Percentiles rank a stretch among this genome's conserved stretches.
phyloP scores from a whole-genome alignment of 2,797 vertebrate genomes.

The Centropyge bicolor region DNA sequence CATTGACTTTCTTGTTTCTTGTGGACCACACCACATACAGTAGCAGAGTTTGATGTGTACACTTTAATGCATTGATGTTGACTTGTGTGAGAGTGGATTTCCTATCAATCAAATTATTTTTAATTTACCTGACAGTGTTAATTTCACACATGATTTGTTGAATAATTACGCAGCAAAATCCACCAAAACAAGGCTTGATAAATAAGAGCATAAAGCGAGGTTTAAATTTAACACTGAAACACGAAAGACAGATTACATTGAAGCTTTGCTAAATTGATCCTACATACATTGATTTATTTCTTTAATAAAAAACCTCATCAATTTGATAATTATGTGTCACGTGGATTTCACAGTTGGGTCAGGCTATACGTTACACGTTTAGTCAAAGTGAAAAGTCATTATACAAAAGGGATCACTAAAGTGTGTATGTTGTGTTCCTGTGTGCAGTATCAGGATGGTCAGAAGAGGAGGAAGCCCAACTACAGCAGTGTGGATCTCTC shows the following conservation, averaged over 20 bases:
- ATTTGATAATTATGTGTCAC: constrained; percentile 24
- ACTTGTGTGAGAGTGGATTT: constrained; percentile 60
- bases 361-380: constrained; percentile 39
- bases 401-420: constrained; percentile 39
- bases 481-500: constrained; percentile 99
- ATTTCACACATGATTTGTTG: constrained; percentile 78
- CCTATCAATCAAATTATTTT: constrained; percentile 71
- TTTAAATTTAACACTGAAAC: constrained; percentile 36
- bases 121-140: constrained; percentile 76
- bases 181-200: constrained; percentile 41
- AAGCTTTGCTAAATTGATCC: background rate
- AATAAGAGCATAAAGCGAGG: constrained; percentile 39
- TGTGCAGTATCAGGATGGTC: constrained; percentile 93
- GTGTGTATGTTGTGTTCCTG: constrained; percentile 57
- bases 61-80: constrained; percentile 60
- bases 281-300: constrained; percentile 9
- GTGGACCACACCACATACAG: constrained; percentile 56
- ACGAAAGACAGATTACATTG: constrained; percentile 35
- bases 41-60: constrained; percentile 62
- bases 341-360: constrained; percentile 35
- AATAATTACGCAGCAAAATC: constrained; percentile 67
- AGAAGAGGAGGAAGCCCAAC: constrained; percentile 96
- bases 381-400: constrained; percentile 31
- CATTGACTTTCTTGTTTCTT: constrained; percentile 72
- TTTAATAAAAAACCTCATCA: constrained; percentile 20